Conservation (phyloP, 2,797 vertebrate genomes). For the Clarias fuscus region DNA sequence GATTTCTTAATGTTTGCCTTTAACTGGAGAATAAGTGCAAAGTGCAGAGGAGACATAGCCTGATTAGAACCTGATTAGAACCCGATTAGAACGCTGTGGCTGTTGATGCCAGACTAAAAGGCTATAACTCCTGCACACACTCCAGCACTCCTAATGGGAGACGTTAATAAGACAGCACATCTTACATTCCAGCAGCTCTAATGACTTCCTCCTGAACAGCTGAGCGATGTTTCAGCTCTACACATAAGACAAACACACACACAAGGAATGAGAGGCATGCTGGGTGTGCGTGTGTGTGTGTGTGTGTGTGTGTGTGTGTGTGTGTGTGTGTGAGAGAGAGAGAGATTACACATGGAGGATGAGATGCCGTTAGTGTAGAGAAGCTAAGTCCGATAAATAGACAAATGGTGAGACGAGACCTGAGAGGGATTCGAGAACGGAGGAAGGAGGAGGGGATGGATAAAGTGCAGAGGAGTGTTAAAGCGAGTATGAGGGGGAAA, state of each 20-base stretch:
- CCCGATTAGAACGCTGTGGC: not conserved
- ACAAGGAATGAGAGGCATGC: conserved; percentile 45
- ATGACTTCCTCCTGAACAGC: conserved; percentile 41
- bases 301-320: not conserved
- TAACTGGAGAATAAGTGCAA: not conserved
- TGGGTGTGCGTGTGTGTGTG: conserved; percentile 15
- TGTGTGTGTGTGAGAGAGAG: too few relatives aligned
- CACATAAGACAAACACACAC: conserved; percentile 12
- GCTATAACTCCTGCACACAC: not conserved
- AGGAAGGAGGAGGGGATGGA: not conserved
- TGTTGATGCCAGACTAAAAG: not conserved
- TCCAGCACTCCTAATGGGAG: conserved; percentile 5
- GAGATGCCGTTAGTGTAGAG: too few relatives aligned
- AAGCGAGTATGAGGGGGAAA: too few relatives aligned
- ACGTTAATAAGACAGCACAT: conserved; percentile 21
- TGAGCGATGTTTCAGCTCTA: conserved; percentile 34
- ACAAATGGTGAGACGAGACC: not conserved
- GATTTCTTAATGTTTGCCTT: not conserved
- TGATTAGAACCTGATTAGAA: not conserved
- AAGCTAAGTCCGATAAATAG: not conserved
- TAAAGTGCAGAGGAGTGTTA: not conserved
- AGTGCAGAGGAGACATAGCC: not conserved
- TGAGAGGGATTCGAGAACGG: too few relatives aligned
- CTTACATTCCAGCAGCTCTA: conserved; percentile 40
- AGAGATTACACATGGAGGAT: not conserved